Evolutionary conservation across 1,140 invertebrate species (phyloP).

Genomic region (Drosophila ananassae): DNA sequence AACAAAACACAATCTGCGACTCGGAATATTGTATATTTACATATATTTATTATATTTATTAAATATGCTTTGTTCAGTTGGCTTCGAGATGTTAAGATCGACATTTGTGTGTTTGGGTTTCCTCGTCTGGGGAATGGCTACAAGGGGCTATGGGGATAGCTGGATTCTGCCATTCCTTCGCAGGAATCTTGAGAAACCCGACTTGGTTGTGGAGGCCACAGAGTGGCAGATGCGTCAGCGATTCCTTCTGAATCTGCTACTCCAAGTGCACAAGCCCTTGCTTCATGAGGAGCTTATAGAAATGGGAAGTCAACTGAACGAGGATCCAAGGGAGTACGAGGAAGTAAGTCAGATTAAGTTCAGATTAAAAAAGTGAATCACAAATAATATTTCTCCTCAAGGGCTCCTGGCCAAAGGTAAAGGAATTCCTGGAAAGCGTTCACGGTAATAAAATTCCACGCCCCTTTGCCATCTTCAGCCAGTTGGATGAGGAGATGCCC

Average conservation of each 20-base stretch:
- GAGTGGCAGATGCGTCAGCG: constrained; percentile 44
- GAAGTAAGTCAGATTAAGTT: constrained; percentile 13
- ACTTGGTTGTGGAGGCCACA: background rate
- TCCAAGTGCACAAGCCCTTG: constrained; percentile 75
- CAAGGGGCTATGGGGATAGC: background rate
- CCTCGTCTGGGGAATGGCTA: constrained; percentile 1
- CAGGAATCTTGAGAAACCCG: background rate
- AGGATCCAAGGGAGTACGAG: constrained; percentile 41
- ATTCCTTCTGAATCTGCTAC: constrained; percentile 61
- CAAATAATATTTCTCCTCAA: constrained; percentile 3
- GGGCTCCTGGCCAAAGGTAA: constrained; percentile 40
- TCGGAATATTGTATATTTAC: background rate
- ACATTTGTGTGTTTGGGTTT: constrained; percentile 18
- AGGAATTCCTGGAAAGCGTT: constrained; percentile 47
- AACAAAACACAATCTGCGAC: background rate
- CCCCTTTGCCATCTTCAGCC: constrained; percentile 50
- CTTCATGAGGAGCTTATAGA: constrained; percentile 47
- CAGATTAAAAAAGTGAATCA: background rate
- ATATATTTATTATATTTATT: background rate
- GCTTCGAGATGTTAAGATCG: constrained; percentile 30
- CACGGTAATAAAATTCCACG: constrained; percentile 84
- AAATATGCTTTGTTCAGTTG: constrained; percentile 9
- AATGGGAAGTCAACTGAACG: constrained; percentile 83
- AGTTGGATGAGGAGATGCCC: constrained; percentile 86
- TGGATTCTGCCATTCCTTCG: constrained; percentile 27